Conservation (phyloP, 1,140 invertebrate species). For the Penaeus japonicus region DNA sequence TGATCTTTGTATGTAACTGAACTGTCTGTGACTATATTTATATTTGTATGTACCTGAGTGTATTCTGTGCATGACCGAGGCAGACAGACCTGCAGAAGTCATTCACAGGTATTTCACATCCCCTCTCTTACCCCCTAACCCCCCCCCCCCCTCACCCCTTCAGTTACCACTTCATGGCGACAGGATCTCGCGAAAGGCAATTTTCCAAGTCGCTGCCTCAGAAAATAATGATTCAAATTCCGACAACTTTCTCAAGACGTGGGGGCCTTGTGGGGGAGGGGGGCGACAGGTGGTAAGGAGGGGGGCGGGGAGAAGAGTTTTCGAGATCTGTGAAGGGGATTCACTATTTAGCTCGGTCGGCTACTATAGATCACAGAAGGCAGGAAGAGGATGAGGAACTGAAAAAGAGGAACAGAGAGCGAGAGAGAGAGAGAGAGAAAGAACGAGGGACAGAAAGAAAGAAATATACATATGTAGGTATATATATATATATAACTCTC, state of each 20-base stretch:
- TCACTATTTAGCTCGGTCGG: too few species aligned
- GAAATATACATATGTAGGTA: not conserved
- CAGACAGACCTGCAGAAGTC: too few species aligned
- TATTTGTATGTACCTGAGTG: too few species aligned
- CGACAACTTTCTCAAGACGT: not conserved
- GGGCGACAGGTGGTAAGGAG: not conserved
- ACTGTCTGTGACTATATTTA: too few species aligned
- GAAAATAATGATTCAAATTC: not conserved
- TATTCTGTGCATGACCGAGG: too few species aligned
- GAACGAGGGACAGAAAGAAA: not conserved
- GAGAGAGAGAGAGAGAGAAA: not conserved
- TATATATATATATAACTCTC: not conserved
- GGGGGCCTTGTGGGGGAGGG: not conserved
- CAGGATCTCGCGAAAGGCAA: not conserved
- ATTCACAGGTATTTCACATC: not conserved
- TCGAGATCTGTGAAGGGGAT: too few species aligned
- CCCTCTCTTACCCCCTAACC: not conserved
- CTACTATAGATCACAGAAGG: not conserved
- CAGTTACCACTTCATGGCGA: not conserved
- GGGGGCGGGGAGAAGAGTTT: not conserved
- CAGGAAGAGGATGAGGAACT: not conserved
- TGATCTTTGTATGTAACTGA: too few species aligned
- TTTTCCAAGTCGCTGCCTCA: too few species aligned
- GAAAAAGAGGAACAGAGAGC: not conserved
- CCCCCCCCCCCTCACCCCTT: not conserved